Percentiles rank a stretch among this genome's conserved stretches.
Conservation (phyloP, 2,113 vertebrate genomes). For the Bubalus kerabau region DNA sequence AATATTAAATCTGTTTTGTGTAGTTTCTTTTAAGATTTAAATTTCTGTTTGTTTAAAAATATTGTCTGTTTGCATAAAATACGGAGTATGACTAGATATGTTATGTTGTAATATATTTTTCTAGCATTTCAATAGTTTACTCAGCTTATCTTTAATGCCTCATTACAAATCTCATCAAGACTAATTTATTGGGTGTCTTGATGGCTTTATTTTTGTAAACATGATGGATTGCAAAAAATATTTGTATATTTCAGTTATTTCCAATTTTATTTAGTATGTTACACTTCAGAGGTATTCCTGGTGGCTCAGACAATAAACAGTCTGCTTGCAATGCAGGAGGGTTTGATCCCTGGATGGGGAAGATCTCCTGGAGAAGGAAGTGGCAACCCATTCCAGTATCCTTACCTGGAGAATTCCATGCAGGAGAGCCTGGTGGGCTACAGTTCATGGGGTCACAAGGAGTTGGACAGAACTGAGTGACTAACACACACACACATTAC, state of each 20-base stretch:
- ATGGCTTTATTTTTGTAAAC: slow-evolving; percentile 56
- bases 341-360: background rate
- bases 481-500: background rate
- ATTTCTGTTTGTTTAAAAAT: slow-evolving; percentile 52
- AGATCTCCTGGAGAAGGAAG: background rate
- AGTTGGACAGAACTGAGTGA: background rate
- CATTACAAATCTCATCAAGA: slow-evolving; percentile 69
- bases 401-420: background rate
- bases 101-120: background rate
- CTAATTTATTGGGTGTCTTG: slow-evolving; percentile 58
- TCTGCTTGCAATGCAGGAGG: background rate
- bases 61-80: slow-evolving; percentile 48
- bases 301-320: background rate
- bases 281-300: background rate
- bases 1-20: slow-evolving; percentile 42
- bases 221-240: slow-evolving; percentile 41
- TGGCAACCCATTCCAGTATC: background rate
- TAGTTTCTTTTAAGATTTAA: slow-evolving; percentile 35
- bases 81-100: background rate
- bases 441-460: background rate
- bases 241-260: slow-evolving; percentile 29
- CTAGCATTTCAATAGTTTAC: slow-evolving; percentile 38
- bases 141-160: slow-evolving; percentile 60
- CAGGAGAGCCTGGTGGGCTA: background rate
- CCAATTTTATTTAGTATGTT: slow-evolving; percentile 20